A percentile compares a stretch with the other conserved stretches of the same genome.
Conservation (phyloP, 2,888 invertebrate species). For the Sesia apiformis region DNA sequence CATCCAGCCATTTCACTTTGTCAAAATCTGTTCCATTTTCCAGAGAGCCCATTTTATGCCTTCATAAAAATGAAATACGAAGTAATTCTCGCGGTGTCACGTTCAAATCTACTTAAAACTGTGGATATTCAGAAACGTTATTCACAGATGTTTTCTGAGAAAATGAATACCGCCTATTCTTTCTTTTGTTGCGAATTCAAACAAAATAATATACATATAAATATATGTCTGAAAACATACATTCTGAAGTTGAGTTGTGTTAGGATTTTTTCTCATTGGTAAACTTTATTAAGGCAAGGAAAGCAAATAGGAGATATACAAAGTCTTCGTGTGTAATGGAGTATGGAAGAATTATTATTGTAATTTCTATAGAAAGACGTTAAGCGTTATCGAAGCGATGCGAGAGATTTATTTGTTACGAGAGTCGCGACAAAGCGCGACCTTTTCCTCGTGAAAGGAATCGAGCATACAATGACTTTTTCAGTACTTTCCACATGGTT, state of each 20-base stretch:
- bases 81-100: not conserved
- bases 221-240: not conserved
- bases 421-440: slow-evolving; percentile 9
- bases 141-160: not conserved
- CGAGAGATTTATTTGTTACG: slow-evolving; percentile 28
- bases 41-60: not conserved
- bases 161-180: not conserved
- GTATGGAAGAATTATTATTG: slow-evolving; percentile 48
- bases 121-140: not conserved
- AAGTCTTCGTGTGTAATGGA: slow-evolving; percentile 43
- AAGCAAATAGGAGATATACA: slow-evolving; percentile 7
- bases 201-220: not conserved
- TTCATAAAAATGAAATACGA: not conserved
- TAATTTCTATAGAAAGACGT: slow-evolving; percentile 37
- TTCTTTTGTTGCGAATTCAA: not conserved
- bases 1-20: not conserved
- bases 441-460: not conserved
- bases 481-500: not conserved
- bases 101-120: not conserved
- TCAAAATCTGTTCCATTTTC: not conserved
- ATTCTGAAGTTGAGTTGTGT: not conserved
- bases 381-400: slow-evolving; percentile 22
- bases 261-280: not conserved
- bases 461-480: not conserved
- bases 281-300: not conserved